A percentile compares a stretch with the other conserved stretches of the same genome.
Conservation (phyloP, 2,888 invertebrate species). For the Lithophane leautieri region DNA sequence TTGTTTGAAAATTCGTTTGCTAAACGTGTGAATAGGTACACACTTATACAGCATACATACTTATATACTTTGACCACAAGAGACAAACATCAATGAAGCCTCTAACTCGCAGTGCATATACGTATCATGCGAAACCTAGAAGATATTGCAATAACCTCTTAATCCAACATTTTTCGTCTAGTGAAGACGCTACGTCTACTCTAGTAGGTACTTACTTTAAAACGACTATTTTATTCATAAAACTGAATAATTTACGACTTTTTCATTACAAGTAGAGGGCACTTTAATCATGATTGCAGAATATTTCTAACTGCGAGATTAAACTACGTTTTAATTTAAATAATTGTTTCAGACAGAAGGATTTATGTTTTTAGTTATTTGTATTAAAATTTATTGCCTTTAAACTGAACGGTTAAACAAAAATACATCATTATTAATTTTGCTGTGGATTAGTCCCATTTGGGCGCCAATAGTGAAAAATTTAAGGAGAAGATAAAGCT, state of each 20-base stretch:
- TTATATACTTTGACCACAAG: not conserved
- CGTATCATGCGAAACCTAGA: not conserved
- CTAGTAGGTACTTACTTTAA: conserved; percentile 32
- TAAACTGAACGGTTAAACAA: not conserved
- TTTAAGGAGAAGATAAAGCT: not conserved
- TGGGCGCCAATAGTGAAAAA: conserved; percentile 26
- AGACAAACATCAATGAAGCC: not conserved
- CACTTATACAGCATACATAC: not conserved
- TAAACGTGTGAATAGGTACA: not conserved
- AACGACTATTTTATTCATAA: conserved; percentile 58
- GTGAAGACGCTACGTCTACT: conserved; percentile 12
- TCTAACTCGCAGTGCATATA: not conserved
- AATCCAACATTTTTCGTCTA: conserved; percentile 22
- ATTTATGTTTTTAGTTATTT: conserved; percentile 43
- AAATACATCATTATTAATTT: not conserved
- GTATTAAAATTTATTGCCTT: conserved; percentile 14
- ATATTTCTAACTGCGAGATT: conserved; percentile 55
- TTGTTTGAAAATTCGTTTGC: not conserved
- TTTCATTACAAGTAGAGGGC: conserved; percentile 49
- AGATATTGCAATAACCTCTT: conserved; percentile 14
- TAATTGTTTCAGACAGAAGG: conserved; percentile 45
- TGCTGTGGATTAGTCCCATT: not conserved
- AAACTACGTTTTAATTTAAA: conserved; percentile 54
- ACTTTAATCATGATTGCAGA: conserved; percentile 53
- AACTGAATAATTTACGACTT: conserved; percentile 57